Base-by-base conservation (phyloP, 92 coral and sea anemone species). In the Palythoa grandiflora region DNA sequence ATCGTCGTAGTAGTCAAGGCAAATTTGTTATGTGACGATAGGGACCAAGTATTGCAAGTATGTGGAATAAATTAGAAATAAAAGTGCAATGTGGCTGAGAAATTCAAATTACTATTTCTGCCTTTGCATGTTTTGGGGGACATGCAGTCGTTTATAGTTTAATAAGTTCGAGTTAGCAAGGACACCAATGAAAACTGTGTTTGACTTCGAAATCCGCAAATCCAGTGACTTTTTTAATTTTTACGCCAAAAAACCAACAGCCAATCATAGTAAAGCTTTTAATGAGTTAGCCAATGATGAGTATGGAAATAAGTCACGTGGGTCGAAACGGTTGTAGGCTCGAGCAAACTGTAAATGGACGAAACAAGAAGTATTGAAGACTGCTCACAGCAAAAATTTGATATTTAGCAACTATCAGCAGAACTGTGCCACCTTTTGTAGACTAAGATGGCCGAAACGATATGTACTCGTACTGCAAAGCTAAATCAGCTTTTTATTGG, bases 401-500 rank as follows among this genome's bases (percentile, higher is more conserved):
- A 28, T 40, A 19, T n/a, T 68, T 12, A 76, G 19, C 13, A 68
- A 12, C 12, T 38, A 14, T 39, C 12, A 48, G 14, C 17, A 48
- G 44, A 13, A 40, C 48, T 6, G 66, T 13, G 63, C 20, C 39
- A 47, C 11, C 1, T 65, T 81, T 80, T 44, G 47, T 28, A 65
- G 17, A 11, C 3, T 20, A 68, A 44, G 39, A 95, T 95, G 98
- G 71, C 81, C 59, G 94, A 93, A 50, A 93, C 98, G 40, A 93
- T 95, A 73, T 84, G 96, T 15, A 90, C 96, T 51, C 98, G 98
- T 48, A 89, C 96, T 79, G 96, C 94, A 3, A 95, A 93, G 55
- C 88, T 95, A 77, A 95, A 93, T 75, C 98, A 95, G 89, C 75
- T 95, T 65, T 91, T 95, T 48, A 88, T 87, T 20, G 92, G 96